phyloP scores from a whole-genome alignment of 2,797 vertebrate genomes.

The Sebastes hopkinsi region DNA sequence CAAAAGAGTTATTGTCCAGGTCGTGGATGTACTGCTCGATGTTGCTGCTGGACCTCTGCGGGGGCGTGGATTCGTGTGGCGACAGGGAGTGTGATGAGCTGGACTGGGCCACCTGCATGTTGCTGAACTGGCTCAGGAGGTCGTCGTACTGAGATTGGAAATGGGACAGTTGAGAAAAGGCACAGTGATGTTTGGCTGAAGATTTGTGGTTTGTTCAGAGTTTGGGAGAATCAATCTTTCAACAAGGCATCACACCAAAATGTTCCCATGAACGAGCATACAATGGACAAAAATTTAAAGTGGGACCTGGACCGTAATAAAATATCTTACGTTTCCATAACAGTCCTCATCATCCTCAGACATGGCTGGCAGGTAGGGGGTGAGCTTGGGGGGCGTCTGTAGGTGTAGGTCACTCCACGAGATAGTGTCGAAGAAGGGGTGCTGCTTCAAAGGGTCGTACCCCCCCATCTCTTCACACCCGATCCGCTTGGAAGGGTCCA shows the following conservation, averaged over 20 bases:
- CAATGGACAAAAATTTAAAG: neutral
- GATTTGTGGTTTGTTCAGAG: neutral
- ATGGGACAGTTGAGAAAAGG: neutral
- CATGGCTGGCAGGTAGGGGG: constrained; percentile 97
- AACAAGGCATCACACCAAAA: neutral
- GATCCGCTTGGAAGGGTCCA: constrained; percentile 93
- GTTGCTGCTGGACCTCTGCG: constrained; percentile 91
- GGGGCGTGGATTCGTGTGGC: constrained; percentile 81
- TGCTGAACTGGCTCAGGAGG: constrained; percentile 98
- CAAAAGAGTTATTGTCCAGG: constrained; percentile 97
- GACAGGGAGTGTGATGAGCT: constrained; percentile 89
- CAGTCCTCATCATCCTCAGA: constrained; percentile 99
- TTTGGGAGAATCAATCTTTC: neutral
- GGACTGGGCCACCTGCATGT: constrained; percentile 96
- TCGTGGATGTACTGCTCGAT: constrained; percentile 99
- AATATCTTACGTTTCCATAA: constrained; percentile 92
- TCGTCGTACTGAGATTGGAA: constrained; percentile 90
- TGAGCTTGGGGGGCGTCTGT: constrained; percentile 97
- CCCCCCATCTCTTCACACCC: constrained; percentile 98
- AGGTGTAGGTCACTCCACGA: constrained; percentile 92
- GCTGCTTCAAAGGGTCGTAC: constrained; percentile 91
- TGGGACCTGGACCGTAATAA: neutral
- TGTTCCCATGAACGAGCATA: neutral
- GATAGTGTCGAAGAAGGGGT: constrained; percentile 94
- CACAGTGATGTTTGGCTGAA: neutral